phyloP scores from a whole-genome alignment of 1,140 invertebrate genomes.

The Zaprionus nigranus region DNA sequence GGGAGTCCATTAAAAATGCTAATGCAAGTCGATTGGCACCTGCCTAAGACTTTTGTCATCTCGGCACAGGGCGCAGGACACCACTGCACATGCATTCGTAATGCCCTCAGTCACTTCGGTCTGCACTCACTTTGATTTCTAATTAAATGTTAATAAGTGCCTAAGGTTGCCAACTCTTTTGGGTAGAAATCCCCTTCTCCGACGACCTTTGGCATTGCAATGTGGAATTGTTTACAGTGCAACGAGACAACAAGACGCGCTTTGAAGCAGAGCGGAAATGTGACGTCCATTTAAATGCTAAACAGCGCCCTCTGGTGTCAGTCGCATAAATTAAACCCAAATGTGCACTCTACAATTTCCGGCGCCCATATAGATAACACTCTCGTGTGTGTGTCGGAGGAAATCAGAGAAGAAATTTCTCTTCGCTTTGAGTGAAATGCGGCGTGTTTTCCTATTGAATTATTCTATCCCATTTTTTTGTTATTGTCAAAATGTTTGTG shows the following conservation, averaged over 20 bases:
- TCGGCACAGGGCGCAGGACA: constrained; percentile 14
- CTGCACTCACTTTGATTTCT: constrained; percentile 64
- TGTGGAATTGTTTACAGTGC: constrained; percentile 21
- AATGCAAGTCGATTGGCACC: constrained; percentile 54
- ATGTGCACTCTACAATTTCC: constrained; percentile 76
- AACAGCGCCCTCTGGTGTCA: constrained; percentile 65
- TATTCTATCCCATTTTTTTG: neutral
- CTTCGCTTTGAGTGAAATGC: constrained; percentile 13
- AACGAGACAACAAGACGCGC: constrained; percentile 37
- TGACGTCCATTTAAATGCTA: constrained; percentile 75
- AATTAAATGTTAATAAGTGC: constrained; percentile 76
- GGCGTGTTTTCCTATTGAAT: constrained; percentile 16
- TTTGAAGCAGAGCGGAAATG: constrained; percentile 64
- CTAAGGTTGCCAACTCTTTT: constrained; percentile 58
- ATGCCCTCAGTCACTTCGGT: constrained; percentile 30
- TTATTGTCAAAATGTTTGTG: constrained; percentile 61
- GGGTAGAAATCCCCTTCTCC: constrained; percentile 4
- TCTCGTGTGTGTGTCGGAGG: constrained; percentile 24
- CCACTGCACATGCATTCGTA: constrained; percentile 54
- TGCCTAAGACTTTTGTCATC: constrained; percentile 62
- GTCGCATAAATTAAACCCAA: constrained; percentile 66
- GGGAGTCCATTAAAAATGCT: constrained; percentile 54
- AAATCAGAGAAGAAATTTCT: constrained; percentile 25
- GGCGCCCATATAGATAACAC: constrained; percentile 67
- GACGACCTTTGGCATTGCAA: neutral